Evolutionary conservation across 2,113 vertebrate species (phyloP).

Genomic region (Sus scrofa): T2T-Sscrofa CM000821.6:8672501-8673000

Average conservation of each 20-base stretch:
- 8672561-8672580: neutral
- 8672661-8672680: neutral
- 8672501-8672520: neutral
- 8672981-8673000: neutral
- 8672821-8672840: neutral
- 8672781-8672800: neutral
- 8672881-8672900: neutral
- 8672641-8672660: neutral
- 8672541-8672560: neutral
- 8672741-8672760: fast-evolving
- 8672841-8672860: neutral
- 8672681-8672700: neutral
- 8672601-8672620: neutral
- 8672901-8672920: neutral
- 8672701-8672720: neutral
- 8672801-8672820: neutral
- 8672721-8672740: no score
- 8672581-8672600: neutral
- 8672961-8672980: neutral
- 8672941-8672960: neutral
- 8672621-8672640: neutral
- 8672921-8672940: neutral
- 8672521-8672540: neutral
- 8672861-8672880: neutral
- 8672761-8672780: neutral